These are phyloP conservation scores for Hydropsyche tenuis DNA, from an alignment of 1,140 invertebrate genomes.

Conservation along the genomic window DNA sequence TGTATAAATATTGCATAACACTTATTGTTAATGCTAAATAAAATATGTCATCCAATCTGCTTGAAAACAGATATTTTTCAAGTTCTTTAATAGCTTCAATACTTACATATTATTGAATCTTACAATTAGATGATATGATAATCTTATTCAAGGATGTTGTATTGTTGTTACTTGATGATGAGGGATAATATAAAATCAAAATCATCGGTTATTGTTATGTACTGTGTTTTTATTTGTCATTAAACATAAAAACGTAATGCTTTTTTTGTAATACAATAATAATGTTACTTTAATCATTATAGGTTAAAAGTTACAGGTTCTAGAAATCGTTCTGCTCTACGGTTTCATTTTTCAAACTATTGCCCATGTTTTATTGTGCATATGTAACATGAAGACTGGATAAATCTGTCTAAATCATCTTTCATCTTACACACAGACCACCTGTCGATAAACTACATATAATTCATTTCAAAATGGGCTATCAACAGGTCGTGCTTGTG, in stretches of 20 bases:
- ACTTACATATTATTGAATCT: no score
- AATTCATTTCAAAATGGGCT: conserved; percentile 37
- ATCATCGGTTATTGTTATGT: conserved; percentile 58
- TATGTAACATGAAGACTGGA: conserved; percentile 43
- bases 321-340: conserved; percentile 48
- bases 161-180: no score
- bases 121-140: no score
- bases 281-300: conserved; percentile 50
- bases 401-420: conserved; percentile 41
- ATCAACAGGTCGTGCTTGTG: conserved; percentile 37
- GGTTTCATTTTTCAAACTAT: conserved; percentile 45
- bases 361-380: conserved; percentile 46
- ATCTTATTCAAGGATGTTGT: no score
- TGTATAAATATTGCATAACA: no score
- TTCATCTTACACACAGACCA: conserved; percentile 33
- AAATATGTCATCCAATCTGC: no score
- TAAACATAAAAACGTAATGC: conserved; percentile 66
- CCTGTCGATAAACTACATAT: conserved; percentile 33
- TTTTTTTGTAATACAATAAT: conserved; percentile 56
- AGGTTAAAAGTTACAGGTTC: conserved; percentile 50
- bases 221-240: conserved; percentile 64
- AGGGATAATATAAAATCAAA: no score
- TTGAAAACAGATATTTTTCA: no score
- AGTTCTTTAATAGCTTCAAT: no score
- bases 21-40: no score